Evolutionary conservation across 92 coral and sea anemone species (phyloP).

Genomic region (Galaxea fascicularis): DNA sequence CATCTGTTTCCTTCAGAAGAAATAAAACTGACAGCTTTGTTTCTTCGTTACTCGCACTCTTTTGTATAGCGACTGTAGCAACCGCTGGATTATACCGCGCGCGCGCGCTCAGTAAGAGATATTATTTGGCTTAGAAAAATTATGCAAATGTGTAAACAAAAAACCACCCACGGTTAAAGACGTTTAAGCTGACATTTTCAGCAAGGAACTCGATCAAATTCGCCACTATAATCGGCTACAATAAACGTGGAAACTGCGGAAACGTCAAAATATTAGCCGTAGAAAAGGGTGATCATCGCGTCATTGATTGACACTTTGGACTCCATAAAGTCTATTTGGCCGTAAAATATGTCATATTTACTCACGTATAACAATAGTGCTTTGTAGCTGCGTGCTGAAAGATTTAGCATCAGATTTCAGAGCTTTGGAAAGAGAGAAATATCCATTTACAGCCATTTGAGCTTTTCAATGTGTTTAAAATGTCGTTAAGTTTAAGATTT

Average conservation of each 20-base stretch:
- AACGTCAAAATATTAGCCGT: neutral
- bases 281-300: neutral
- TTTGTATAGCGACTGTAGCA: neutral
- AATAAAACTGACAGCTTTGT: neutral
- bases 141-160: conserved; percentile 5
- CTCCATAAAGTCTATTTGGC: neutral
- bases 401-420: no score
- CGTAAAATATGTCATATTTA: conserved; percentile 20
- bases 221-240: neutral
- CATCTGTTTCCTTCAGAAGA: conserved; percentile 11
- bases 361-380: neutral
- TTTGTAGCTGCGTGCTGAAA: neutral
- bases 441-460: neutral
- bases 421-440: neutral
- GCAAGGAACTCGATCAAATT: neutral
- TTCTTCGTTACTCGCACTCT: neutral
- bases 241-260: neutral
- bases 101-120: neutral
- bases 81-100: neutral
- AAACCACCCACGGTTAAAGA: neutral
- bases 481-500: neutral
- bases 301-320: conserved; percentile 17
- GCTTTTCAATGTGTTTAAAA: neutral
- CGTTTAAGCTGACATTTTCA: neutral
- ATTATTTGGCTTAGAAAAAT: neutral